Evolutionary conservation across 2,888 invertebrate species (phyloP).

Genomic region (Uloborus plumipes): DNA sequence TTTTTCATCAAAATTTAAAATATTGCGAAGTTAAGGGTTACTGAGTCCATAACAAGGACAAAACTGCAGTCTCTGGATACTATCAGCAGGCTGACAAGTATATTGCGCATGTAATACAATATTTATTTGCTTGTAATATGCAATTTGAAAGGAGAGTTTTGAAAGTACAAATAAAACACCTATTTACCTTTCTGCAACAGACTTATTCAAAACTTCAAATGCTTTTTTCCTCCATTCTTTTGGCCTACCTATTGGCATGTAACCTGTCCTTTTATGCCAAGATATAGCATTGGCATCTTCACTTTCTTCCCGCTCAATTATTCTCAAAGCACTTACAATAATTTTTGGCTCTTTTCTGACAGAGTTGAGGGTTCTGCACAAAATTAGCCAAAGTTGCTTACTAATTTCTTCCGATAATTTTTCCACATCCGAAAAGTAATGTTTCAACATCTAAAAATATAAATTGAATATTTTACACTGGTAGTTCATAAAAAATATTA

Average conservation of each 20-base stretch:
- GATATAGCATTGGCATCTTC: constrained; percentile 88
- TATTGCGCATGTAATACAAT: no score
- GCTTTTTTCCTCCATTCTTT: constrained; percentile 91
- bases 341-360: constrained; percentile 90
- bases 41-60: no score
- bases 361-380: constrained; percentile 91
- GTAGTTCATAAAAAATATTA: neutral
- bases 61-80: no score
- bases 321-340: constrained; percentile 94
- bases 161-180: neutral
- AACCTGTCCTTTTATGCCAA: constrained; percentile 85
- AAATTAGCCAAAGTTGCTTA: constrained; percentile 90
- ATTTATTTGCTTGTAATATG: no score
- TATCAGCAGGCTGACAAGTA: no score
- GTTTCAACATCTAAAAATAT: constrained; percentile 80
- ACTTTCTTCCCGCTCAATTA: constrained; percentile 97
- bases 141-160: no score
- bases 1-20: no score
- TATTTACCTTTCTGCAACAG: constrained; percentile 72
- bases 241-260: constrained; percentile 93
- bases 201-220: constrained; percentile 78
- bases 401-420: constrained; percentile 88
- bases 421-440: constrained; percentile 96
- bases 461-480: neutral
- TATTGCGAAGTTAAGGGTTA: no score